Percentiles rank a stretch among this genome's conserved stretches.
These are phyloP conservation scores for Boloria selene DNA, from an alignment of 2,888 invertebrate genomes.

Conservation along the genomic window DNA sequence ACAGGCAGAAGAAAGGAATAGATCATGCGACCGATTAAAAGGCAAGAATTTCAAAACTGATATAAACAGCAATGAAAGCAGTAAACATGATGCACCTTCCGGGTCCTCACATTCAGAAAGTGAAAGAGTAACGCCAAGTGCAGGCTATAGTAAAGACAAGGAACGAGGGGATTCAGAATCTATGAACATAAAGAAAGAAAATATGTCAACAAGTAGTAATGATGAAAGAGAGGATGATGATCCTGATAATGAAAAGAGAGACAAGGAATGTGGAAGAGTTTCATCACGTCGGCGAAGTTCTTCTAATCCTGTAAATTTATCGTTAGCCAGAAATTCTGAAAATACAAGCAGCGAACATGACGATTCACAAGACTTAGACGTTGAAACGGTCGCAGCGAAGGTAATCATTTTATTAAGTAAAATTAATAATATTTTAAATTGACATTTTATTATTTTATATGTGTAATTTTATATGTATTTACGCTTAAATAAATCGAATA, in stretches of 20 bases:
- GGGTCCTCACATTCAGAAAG: conserved; percentile 79
- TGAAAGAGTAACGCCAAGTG: conserved; percentile 73
- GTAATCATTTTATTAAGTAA: conserved; percentile 47
- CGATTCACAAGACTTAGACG: conserved; percentile 79
- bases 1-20: conserved; percentile 75
- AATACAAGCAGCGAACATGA: conserved; percentile 83
- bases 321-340: conserved; percentile 81
- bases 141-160: conserved; percentile 77
- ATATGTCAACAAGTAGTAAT: conserved; percentile 78
- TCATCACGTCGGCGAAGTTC: conserved; percentile 87
- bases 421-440: too few species aligned
- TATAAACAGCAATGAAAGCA: conserved; percentile 79
- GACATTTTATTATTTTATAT: too few species aligned
- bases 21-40: conserved; percentile 77
- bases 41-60: conserved; percentile 74
- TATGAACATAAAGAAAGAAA: conserved; percentile 79
- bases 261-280: conserved; percentile 74
- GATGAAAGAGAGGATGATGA: conserved; percentile 80
- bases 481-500: background rate
- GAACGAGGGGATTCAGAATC: conserved; percentile 68
- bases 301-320: conserved; percentile 92
- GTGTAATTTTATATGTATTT: background rate
- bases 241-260: conserved; percentile 76
- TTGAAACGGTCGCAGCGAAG: conserved; percentile 80
- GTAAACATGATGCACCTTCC: conserved; percentile 77